A percentile compares a stretch with the other conserved stretches of the same genome.
These are phyloP conservation scores for Antheraea assamensis DNA, from an alignment of 2,888 invertebrate species.

Conservation along the genomic window DNA sequence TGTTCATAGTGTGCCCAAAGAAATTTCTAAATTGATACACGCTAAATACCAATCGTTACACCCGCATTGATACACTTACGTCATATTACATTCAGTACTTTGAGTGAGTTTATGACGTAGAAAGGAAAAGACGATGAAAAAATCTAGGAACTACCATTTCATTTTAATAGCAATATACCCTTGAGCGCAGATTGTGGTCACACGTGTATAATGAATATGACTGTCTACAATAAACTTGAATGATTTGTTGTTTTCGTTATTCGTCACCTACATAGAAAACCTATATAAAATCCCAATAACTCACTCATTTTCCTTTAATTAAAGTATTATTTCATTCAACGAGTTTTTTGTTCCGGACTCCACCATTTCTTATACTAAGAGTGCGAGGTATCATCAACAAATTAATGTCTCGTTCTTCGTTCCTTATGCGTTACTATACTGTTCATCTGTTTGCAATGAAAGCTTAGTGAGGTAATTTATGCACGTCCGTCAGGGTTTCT, in stretches of 20 bases:
- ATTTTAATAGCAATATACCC: background rate
- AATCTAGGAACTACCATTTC: background rate
- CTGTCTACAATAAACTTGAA: background rate
- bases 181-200: background rate
- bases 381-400: too few relatives aligned
- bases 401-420: too few relatives aligned
- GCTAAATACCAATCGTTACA: background rate
- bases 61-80: background rate
- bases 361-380: too few relatives aligned
- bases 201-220: background rate
- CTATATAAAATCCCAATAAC: background rate
- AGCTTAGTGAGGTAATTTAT: too few relatives aligned
- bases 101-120: background rate
- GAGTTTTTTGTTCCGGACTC: too few relatives aligned
- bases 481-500: too few relatives aligned
- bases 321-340: too few relatives aligned
- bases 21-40: background rate
- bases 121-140: background rate
- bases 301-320: too few relatives aligned
- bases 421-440: too few relatives aligned
- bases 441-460: too few relatives aligned
- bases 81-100: background rate
- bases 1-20: too few relatives aligned
- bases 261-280: background rate
- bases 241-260: background rate